Base-by-base conservation (phyloP, 2,888 invertebrate genomes). In the Loripinus fragilis region DNA sequence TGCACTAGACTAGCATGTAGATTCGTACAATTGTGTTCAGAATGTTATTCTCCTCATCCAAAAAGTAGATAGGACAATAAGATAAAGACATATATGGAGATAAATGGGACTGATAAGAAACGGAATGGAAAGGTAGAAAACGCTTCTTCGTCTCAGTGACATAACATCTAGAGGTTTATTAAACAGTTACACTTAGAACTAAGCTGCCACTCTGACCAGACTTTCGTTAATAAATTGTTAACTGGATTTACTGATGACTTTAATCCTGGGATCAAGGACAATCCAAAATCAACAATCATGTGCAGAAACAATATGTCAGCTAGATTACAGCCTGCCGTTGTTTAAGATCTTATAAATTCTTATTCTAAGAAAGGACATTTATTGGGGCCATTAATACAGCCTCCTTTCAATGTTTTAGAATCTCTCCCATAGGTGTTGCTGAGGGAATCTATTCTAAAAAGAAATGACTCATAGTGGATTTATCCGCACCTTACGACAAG, bases 401-500 rank as follows among this genome's bases (percentile, higher is more conserved):
- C 48, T 20, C 48, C 48, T 5, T 48, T 48, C n/a, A n/a, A 48
- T 5, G n/a, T 20, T 48, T 20, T 20, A 48, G 48, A 20, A 48
- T 48, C 8, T 48, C 48, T 20, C 48, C 48, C 15, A 65, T 82
- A 2, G 86, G 79, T 12, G 60, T 84, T 25, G 82, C 81, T 1
- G 70, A 64, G 45, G 71, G 75, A 2, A 86, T 82, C 71, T 82
- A 84, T 65, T 80, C 78, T 0, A 70, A 69, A 15, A 81, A 82
- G 45, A 55, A 81, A 48, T 30, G 83, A 2, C 35, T 86, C 0
- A 85, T 83, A 5, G 64, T 85, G 0, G 86, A 86, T 71, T 17
- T 83, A 15, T 85, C 81, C 15, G 67, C 83, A 2, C 81, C 85
- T 30, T 85, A 83, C 66, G 64, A 84, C 23, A 66, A 77, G 42